These are phyloP conservation scores for Epizoanthus scotinus DNA, from an alignment of 92 coral and sea anemone species.

Conservation along the genomic window DNA sequence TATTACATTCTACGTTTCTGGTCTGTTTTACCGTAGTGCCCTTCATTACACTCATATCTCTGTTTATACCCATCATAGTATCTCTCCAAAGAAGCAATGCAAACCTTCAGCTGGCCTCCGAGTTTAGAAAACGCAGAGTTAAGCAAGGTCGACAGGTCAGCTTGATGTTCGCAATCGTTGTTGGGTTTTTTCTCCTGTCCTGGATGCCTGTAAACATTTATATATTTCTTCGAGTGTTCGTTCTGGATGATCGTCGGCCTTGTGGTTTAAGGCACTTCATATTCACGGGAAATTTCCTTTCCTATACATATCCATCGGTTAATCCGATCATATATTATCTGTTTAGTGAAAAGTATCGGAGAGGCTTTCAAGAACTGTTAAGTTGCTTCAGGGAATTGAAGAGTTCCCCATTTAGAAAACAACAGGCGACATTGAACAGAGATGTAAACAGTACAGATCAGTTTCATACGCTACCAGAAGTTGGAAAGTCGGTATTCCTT, in stretches of 20 bases:
- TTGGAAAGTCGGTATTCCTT: not conserved
- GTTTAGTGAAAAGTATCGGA: constrained; percentile 14
- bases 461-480: not conserved
- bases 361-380: not conserved
- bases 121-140: not conserved
- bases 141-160: not conserved
- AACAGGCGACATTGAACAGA: not conserved
- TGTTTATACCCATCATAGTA: not conserved
- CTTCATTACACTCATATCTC: not conserved
- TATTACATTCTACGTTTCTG: constrained; percentile 4
- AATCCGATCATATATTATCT: constrained; percentile 3
- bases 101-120: not conserved
- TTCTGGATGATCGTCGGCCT: constrained; percentile 7
- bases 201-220: constrained; percentile 7
- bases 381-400: not conserved
- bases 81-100: constrained; percentile 1
- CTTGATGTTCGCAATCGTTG: constrained; percentile 7
- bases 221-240: constrained; percentile 2
- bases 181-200: constrained; percentile 2
- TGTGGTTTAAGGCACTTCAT: constrained; percentile 1
- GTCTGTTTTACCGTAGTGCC: constrained; percentile 9
- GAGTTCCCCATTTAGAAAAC: not conserved
- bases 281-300: constrained; percentile 1
- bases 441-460: not conserved
- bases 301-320: not conserved